These are phyloP conservation scores for Griposia aprilina DNA, from an alignment of 2,888 invertebrate genomes.

Conservation along the genomic window DNA sequence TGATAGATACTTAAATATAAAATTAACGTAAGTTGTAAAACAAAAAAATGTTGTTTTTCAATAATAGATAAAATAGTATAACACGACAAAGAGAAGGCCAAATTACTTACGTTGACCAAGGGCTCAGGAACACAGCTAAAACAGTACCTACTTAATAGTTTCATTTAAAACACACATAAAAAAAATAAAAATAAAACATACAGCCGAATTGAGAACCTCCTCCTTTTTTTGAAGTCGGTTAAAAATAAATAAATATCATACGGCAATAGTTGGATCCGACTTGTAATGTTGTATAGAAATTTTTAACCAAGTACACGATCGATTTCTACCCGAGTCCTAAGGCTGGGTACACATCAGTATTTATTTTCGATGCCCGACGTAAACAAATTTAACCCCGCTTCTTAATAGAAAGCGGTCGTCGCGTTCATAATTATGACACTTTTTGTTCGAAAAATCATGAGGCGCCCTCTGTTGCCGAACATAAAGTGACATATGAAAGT, in stretches of 20 bases:
- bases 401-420: too few relatives aligned
- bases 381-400: background rate
- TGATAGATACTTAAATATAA: slow-evolving; percentile 62
- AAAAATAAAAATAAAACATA: too few relatives aligned
- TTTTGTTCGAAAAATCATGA: too few relatives aligned
- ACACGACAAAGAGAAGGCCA: background rate
- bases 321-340: background rate
- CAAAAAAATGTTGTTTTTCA: slow-evolving; percentile 25
- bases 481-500: too few relatives aligned
- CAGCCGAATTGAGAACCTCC: too few relatives aligned
- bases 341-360: slow-evolving; percentile 2
- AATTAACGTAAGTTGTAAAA: slow-evolving; percentile 67
- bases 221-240: too few relatives aligned
- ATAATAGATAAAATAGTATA: slow-evolving; percentile 4
- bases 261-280: background rate
- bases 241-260: background rate
- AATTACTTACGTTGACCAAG: background rate
- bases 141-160: background rate
- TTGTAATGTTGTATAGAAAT: background rate
- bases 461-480: too few relatives aligned
- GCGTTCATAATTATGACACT: too few relatives aligned
- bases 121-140: background rate
- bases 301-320: background rate
- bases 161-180: too few relatives aligned
- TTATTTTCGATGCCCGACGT: background rate